Percentiles rank a stretch among this genome's conserved stretches.
Evolutionary conservation across 2,888 invertebrate species (phyloP).

Genomic region (Atherix ibis): DNA sequence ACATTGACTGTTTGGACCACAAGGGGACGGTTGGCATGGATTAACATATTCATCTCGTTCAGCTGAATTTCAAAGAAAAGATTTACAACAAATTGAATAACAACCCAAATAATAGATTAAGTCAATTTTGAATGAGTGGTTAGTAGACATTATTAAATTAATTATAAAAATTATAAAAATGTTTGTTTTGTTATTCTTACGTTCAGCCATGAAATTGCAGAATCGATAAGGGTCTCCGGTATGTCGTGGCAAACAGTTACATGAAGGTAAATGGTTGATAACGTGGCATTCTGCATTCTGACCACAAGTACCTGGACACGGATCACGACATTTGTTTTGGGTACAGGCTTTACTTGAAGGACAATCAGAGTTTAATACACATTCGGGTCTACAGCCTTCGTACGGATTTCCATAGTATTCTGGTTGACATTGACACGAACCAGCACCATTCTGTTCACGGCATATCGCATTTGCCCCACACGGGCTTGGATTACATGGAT

Average conservation of each 20-base stretch:
- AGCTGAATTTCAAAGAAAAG: no score
- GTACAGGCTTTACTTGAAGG: constrained; percentile 55
- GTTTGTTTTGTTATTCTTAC: constrained; percentile 29
- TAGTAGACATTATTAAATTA: no score
- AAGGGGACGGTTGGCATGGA: constrained; percentile 54
- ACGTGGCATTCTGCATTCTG: constrained; percentile 56
- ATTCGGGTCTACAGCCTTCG: constrained; percentile 63
- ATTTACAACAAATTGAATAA: no score
- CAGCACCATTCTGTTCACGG: constrained; percentile 40
- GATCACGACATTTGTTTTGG: constrained; percentile 60
- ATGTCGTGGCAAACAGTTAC: constrained; percentile 49
- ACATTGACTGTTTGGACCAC: constrained; percentile 54
- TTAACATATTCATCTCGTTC: constrained; percentile 18
- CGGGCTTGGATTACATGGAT: constrained; percentile 53
- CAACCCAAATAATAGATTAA: no score
- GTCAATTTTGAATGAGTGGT: no score
- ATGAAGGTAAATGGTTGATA: constrained; percentile 57
- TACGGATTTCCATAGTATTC: constrained; percentile 48
- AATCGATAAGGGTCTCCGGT: constrained; percentile 55
- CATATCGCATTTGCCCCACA: constrained; percentile 67
- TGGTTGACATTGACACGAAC: constrained; percentile 46
- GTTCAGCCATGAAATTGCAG: constrained; percentile 39
- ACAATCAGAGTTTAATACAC: constrained; percentile 64
- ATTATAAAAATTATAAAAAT: not conserved
- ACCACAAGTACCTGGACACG: constrained; percentile 63